These are phyloP conservation scores for Hirtodrosophila confusa DNA, from an alignment of 2,888 invertebrate species.

Conservation along the genomic window DNA sequence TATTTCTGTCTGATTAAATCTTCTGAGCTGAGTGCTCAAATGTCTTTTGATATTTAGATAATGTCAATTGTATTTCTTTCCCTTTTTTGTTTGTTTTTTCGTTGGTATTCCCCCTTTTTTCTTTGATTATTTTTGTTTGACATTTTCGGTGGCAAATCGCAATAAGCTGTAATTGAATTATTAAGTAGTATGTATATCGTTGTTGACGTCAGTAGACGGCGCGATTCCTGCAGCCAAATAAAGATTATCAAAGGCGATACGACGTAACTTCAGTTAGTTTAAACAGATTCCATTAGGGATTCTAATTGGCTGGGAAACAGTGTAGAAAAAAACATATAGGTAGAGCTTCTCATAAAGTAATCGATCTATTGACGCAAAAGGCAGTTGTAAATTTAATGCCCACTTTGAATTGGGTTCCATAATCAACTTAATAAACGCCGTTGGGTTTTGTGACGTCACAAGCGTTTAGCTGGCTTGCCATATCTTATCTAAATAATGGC, in stretches of 20 bases:
- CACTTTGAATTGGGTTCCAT: conserved; percentile 23
- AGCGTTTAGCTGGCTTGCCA: conserved; percentile 14
- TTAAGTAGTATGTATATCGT: conserved; percentile 26
- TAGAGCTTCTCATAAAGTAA: conserved; percentile 9
- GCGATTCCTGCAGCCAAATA: conserved; percentile 8
- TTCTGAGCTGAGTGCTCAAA: no score
- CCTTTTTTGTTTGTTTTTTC: no score
- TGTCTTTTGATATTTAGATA: no score
- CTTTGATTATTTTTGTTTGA: background rate
- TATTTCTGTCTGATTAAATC: no score
- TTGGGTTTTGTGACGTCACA: conserved; percentile 24
- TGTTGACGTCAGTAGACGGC: conserved; percentile 42
- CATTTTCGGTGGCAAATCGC: no score
- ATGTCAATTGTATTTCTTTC: no score
- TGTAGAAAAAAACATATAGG: background rate
- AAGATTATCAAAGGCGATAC: conserved; percentile 44
- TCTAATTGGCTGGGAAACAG: conserved; percentile 8
- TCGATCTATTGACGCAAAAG: conserved; percentile 43
- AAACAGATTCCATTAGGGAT: conserved; percentile 18
- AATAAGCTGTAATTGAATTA: conserved; percentile 24
- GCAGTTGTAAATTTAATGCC: conserved; percentile 45
- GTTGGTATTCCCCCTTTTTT: background rate
- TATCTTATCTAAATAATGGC: conserved; percentile 40
- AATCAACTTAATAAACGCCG: conserved; percentile 24
- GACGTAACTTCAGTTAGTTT: conserved; percentile 7